These are phyloP conservation scores for Parnassius apollo DNA, from an alignment of 2,888 invertebrate genomes.

Conservation along the genomic window DNA sequence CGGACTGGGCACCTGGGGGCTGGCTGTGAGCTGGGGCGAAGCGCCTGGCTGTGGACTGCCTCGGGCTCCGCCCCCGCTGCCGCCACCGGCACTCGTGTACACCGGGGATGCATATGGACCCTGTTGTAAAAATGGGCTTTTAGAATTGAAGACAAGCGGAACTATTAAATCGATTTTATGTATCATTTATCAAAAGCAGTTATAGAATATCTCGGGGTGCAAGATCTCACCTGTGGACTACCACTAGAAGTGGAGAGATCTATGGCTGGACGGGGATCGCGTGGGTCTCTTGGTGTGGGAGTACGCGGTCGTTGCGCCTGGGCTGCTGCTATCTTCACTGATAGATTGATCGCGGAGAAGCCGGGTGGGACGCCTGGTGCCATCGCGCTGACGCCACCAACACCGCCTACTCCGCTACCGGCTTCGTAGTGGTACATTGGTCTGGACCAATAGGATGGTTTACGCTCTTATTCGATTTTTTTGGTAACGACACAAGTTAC, in stretches of 20 bases:
- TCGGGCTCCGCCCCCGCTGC: conserved; percentile 84
- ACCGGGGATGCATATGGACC: conserved; percentile 89
- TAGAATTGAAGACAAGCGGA: conserved; percentile 29
- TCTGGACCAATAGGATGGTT: conserved; percentile 69
- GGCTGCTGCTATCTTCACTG: conserved; percentile 91
- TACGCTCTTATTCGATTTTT: conserved; percentile 12
- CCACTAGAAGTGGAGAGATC: conserved; percentile 93
- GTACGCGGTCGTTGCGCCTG: conserved; percentile 86
- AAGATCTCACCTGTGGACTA: conserved; percentile 88
- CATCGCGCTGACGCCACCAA: conserved; percentile 83
- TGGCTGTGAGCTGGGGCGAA: conserved; percentile 89
- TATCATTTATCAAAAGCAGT: conserved; percentile 9
- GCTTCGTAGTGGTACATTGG: conserved; percentile 92
- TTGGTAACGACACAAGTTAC: conserved; percentile 10
- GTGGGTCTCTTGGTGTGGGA: conserved; percentile 88
- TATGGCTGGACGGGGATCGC: conserved; percentile 91
- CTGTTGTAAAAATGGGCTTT: conserved; percentile 76
- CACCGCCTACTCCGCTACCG: conserved; percentile 76
- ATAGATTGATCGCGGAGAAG: conserved; percentile 90
- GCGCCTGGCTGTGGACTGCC: conserved; percentile 93
- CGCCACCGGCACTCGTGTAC: conserved; percentile 88
- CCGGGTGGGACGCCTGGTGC: conserved; percentile 87
- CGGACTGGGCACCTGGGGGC: conserved; percentile 94
- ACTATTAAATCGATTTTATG: conserved; percentile 18
- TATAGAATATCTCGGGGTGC: conserved; percentile 9